Evolutionary conservation across 2,888 invertebrate genomes (phyloP).

Genomic region (Caenorhabditis uteleia): DNA sequence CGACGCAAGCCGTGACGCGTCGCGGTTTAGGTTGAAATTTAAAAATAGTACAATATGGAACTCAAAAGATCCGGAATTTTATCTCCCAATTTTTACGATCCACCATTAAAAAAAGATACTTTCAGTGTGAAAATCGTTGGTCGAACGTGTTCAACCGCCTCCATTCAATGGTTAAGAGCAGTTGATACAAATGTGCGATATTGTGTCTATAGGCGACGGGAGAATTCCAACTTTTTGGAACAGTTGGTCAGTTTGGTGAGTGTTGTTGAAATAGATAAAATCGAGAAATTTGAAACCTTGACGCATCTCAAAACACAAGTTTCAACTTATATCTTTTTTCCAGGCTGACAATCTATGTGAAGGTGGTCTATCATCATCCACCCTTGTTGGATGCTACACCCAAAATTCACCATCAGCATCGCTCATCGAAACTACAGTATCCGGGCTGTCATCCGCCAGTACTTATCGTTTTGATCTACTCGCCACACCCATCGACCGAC

Average conservation of each 20-base stretch:
- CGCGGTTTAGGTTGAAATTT: too few species aligned
- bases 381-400: conserved; percentile 53
- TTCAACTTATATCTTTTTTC: background rate
- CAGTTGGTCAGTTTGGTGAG: conserved; percentile 53
- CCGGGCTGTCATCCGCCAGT: conserved; percentile 38
- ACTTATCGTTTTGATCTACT: conserved; percentile 56
- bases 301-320: background rate
- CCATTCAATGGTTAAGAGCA: conserved; percentile 55
- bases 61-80: too few species aligned
- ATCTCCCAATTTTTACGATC: background rate
- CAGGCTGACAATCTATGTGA: conserved; percentile 53
- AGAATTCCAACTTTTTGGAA: conserved; percentile 48
- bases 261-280: too few species aligned
- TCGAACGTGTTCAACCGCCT: conserved; percentile 38
- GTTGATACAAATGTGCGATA: conserved; percentile 47
- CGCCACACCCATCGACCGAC: conserved; percentile 44
- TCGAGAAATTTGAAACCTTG: too few species aligned
- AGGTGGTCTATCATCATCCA: conserved; percentile 35
- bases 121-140: conserved; percentile 50
- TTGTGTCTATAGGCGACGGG: conserved; percentile 53
- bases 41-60: too few species aligned
- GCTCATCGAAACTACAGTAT: conserved; percentile 53
- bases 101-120: too few species aligned
- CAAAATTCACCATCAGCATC: conserved; percentile 10
- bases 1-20: too few species aligned